These are phyloP conservation scores for Rhyacophila evoluta DNA, from an alignment of 2,888 invertebrate genomes.

Conservation along the genomic window DNA sequence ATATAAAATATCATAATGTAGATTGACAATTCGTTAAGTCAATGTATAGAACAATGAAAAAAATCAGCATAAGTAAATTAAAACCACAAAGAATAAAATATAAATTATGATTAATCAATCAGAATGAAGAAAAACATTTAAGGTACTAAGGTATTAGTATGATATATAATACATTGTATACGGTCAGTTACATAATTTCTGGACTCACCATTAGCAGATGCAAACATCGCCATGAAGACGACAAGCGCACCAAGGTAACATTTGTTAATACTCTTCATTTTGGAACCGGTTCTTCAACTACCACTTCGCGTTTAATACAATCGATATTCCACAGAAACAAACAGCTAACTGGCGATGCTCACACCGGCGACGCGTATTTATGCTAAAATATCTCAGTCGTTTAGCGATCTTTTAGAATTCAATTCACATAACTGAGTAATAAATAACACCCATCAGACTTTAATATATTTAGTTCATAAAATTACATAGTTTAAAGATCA, in stretches of 20 bases:
- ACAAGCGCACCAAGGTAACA: neutral
- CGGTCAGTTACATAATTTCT: neutral
- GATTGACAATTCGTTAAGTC: too few relatives aligned
- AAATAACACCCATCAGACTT: too few relatives aligned
- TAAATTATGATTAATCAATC: too few relatives aligned
- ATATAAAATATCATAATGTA: too few relatives aligned
- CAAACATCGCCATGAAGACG: constrained; percentile 1
- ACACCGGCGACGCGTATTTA: neutral
- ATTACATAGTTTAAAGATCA: too few relatives aligned
- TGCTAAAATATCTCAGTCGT: neutral
- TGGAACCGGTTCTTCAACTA: constrained; percentile 12
- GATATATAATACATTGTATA: neutral
- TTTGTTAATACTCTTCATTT: neutral
- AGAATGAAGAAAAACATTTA: too few relatives aligned
- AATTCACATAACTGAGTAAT: neutral
- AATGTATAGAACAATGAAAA: too few relatives aligned
- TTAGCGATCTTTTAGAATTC: neutral
- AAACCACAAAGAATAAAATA: too few relatives aligned
- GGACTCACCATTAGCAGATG: constrained; percentile 1
- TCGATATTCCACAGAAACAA: neutral
- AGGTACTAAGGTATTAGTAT: too few relatives aligned
- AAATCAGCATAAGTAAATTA: too few relatives aligned
- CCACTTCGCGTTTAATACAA: neutral
- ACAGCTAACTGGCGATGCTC: neutral
- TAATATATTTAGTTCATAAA: too few relatives aligned